phyloP scores from a whole-genome alignment of 2,113 vertebrate genomes.

The Centropus unirufus region DNA sequence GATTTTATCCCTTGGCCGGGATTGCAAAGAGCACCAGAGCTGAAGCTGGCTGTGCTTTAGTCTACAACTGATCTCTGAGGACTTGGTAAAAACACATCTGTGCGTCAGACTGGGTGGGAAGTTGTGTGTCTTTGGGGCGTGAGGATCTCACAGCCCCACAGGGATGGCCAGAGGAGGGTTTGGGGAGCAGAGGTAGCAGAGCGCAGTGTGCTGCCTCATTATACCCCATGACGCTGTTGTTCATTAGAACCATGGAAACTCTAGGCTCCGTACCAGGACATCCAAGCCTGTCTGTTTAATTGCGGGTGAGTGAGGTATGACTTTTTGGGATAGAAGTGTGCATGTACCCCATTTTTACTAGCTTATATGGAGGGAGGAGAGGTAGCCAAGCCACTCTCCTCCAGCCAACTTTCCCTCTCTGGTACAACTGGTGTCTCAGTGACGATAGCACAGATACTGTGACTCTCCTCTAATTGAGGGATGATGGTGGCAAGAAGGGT shows the following conservation, averaged over 20 bases:
- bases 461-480: accelerated
- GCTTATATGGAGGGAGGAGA: neutral
- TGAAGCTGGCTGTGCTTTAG: neutral
- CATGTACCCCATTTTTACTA: neutral
- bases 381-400: neutral
- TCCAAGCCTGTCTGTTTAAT: neutral
- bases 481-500: neutral
- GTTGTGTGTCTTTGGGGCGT: neutral
- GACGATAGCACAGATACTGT: accelerated
- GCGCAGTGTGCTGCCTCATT: accelerated
- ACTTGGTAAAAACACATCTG: neutral
- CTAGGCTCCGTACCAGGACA: accelerated
- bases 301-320: accelerated
- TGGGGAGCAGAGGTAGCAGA: neutral
- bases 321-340: neutral
- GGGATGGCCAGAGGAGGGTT: accelerated
- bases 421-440: accelerated
- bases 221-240: accelerated
- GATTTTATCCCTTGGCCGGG: neutral
- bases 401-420: neutral
- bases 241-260: neutral
- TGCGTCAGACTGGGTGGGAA: neutral
- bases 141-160: accelerated
- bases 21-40: accelerated
- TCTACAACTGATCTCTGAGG: neutral